A percentile compares a stretch with the other conserved stretches of the same genome.
phyloP scores from a whole-genome alignment of 2,888 invertebrate species.

The Drosophila atroscutellata region DNA sequence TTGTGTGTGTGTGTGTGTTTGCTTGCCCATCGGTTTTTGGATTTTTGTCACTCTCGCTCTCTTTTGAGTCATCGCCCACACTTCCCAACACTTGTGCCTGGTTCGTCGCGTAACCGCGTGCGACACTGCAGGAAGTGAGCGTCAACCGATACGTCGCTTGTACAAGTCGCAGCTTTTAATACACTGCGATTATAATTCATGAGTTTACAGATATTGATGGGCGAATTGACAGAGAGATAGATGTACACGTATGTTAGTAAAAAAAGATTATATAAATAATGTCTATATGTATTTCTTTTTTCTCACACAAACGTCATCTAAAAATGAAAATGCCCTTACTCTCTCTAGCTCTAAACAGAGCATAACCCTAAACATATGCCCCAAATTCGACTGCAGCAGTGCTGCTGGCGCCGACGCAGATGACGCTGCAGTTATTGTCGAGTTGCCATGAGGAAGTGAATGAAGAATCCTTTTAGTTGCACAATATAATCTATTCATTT shows the following conservation, averaged over 20 bases:
- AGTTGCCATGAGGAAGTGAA: slow-evolving; percentile 59
- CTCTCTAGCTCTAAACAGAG: background rate
- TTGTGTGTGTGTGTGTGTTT: slow-evolving; percentile 27
- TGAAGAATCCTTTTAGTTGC: slow-evolving; percentile 77
- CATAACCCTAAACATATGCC: slow-evolving; percentile 49
- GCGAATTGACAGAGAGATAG: background rate
- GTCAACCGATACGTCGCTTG: slow-evolving; percentile 7
- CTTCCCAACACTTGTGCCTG: slow-evolving; percentile 18
- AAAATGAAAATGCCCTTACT: background rate
- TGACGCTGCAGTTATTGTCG: slow-evolving; percentile 58
- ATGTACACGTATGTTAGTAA: background rate
- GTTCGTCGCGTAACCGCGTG: slow-evolving; percentile 39
- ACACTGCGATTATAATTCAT: slow-evolving; percentile 19
- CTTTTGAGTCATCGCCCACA: slow-evolving; percentile 68
- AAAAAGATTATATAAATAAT: background rate
- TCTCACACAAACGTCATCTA: background rate
- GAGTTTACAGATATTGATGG: background rate
- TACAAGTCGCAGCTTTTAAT: slow-evolving; percentile 19
- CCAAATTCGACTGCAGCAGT: slow-evolving; percentile 57
- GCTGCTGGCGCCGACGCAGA: slow-evolving; percentile 50
- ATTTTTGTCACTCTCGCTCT: slow-evolving; percentile 74
- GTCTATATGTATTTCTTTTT: too few species aligned
- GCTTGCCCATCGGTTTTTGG: slow-evolving; percentile 34
- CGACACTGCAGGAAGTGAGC: slow-evolving; percentile 42
- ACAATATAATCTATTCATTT: slow-evolving; percentile 75